Conservation (phyloP, 1,140 invertebrate species). For the Microplitis mediator region DNA sequence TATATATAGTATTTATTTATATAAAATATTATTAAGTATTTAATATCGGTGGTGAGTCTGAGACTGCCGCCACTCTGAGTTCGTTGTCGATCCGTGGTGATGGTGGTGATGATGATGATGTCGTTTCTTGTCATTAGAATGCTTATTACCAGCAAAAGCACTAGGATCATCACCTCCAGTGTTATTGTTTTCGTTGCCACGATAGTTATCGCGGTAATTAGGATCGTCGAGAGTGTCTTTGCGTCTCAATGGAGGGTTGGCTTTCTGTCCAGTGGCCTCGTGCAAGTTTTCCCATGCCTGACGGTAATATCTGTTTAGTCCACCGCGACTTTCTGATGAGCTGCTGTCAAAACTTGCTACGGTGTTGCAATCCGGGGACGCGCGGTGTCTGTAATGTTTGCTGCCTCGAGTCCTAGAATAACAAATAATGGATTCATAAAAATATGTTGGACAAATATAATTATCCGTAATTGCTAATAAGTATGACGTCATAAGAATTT, state of each 20-base stretch:
- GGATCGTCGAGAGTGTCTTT: conserved; percentile 77
- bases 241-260: conserved; percentile 66
- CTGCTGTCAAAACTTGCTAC: conserved; percentile 86
- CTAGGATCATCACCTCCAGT: not conserved
- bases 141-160: conserved; percentile 58
- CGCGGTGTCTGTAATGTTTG: conserved; percentile 84
- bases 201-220: conserved; percentile 61
- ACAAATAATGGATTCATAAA: conserved; percentile 11
- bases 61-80: conserved; percentile 53
- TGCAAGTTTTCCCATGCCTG: conserved; percentile 92
- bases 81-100: conserved; percentile 60
- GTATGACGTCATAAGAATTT: no score
- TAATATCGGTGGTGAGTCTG: conserved; percentile 59
- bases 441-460: not conserved
- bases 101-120: conserved; percentile 79
- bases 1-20: not conserved
- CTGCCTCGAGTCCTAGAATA: conserved; percentile 71
- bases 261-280: conserved; percentile 74
- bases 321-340: conserved; percentile 79
- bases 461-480: no score
- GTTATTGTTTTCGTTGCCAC: conserved; percentile 37
- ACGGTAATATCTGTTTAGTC: conserved; percentile 84
- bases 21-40: not conserved
- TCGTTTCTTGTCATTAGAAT: conserved; percentile 71
- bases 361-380: conserved; percentile 86